Conservation (phyloP, 2,888 invertebrate genomes). For the Patella ulyssiponensis region DNA sequence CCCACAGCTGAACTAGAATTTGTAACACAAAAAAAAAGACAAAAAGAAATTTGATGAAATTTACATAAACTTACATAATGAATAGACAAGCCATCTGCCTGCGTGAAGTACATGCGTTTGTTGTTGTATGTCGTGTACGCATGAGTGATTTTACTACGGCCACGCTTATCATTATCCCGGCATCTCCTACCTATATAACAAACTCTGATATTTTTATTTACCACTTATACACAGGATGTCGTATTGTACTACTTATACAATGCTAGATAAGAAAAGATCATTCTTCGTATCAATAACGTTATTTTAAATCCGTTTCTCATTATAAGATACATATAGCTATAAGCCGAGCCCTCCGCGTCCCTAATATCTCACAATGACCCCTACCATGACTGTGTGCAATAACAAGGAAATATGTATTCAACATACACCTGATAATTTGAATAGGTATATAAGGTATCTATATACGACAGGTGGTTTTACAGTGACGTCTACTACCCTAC, state of each 20-base stretch:
- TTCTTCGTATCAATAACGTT: neutral
- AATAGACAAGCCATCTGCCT: slow-evolving; percentile 6
- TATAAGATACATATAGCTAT: no score
- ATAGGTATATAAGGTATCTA: slow-evolving; percentile 5
- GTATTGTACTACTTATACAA: neutral
- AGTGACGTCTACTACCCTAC: neutral
- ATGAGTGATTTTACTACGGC: slow-evolving; percentile 6
- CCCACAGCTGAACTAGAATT: neutral
- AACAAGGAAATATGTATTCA: slow-evolving; percentile 2
- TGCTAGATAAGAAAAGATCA: slow-evolving; percentile 2
- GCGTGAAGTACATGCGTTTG: neutral
- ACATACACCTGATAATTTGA: neutral
- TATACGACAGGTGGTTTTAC: neutral
- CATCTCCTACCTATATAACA: neutral
- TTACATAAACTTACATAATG: slow-evolving; percentile 12
- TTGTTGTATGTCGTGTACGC: neutral
- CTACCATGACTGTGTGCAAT: no score
- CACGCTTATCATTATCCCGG: neutral
- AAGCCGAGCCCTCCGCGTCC: no score
- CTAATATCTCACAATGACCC: no score
- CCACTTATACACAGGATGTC: slow-evolving; percentile 4
- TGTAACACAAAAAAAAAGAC: neutral
- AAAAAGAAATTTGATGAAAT: slow-evolving; percentile 9
- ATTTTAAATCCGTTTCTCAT: no score
- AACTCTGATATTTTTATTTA: neutral